Evolutionary conservation across 30 jellyfish, hydroid and myxozoan species (phyloP).

Genomic region (Aurelia coerulea): DNA sequence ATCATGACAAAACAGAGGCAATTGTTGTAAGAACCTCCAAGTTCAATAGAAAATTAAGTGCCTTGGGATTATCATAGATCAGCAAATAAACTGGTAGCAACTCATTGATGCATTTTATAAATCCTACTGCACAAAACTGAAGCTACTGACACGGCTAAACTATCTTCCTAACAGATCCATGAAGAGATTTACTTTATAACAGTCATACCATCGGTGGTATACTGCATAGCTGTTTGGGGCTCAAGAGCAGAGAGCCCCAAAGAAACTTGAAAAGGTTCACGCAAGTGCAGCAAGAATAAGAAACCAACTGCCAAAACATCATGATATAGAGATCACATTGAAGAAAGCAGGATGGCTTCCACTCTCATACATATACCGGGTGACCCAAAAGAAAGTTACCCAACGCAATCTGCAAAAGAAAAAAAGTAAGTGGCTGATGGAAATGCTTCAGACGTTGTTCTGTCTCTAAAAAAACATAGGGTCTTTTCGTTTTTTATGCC

Average conservation of each 20-base stretch:
- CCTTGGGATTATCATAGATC: conserved; percentile 35
- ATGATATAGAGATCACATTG: not conserved
- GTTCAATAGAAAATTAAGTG: conserved; percentile 10
- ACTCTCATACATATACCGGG: too few species aligned
- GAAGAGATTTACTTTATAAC: too few species aligned
- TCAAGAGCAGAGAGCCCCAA: not conserved
- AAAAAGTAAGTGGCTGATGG: too few species aligned
- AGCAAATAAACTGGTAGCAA: conserved; percentile 28
- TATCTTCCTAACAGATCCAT: conserved; percentile 7
- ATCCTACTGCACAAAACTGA: conserved; percentile 36
- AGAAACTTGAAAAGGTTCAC: not conserved
- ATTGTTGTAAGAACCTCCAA: conserved; percentile 16
- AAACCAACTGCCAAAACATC: not conserved
- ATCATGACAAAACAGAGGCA: conserved; percentile 24
- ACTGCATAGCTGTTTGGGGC: conserved; percentile 15
- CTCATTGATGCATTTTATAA: conserved; percentile 3
- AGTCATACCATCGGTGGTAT: conserved; percentile 9
- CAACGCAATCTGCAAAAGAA: too few species aligned
- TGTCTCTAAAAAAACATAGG: too few species aligned
- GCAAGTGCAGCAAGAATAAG: not conserved
- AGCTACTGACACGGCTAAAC: conserved; percentile 21
- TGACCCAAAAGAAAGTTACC: too few species aligned
- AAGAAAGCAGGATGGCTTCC: too few species aligned
- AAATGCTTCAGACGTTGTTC: too few species aligned
- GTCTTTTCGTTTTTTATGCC: too few species aligned